Evolutionary conservation across 2,113 vertebrate genomes (phyloP), one percentile per base, ranked within the genome.

Genomic region (Electrona antarctica): DNA sequence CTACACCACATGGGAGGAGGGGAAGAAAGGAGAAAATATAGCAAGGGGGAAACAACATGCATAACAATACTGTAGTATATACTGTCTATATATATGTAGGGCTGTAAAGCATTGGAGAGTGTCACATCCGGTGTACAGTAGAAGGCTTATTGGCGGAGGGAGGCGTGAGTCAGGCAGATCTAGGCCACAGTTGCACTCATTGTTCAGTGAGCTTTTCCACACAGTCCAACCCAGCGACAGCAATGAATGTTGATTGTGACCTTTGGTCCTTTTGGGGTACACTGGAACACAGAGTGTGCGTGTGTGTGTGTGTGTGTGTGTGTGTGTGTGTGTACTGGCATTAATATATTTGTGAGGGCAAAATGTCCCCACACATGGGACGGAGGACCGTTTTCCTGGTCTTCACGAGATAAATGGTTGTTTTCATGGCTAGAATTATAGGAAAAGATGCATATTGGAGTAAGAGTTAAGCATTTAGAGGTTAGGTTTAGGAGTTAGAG

Each of bases 231-330:
- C 97, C 97, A 99, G 97, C 96, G 97, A 99, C 97, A 98, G 97
- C 97, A 99, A 99, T 99, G 97, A 99, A 99, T 99, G 97, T 98
- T 98, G 95, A 98, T 97, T 97, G 96, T 98, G 96, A 96, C 97
- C 96, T 97, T 97, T 95, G 88, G 83, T 89, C 70, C 82, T 85
- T 76, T 81, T 78, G 64, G 76, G 79, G 66, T 78, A 73, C 82
- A 80, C 75, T 77, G 82, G 80, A 87, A 86, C 33, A 85, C 78
- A 84, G 67, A 84, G 80, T 49, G 29, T 68, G 67, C 74, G 63
- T 73, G 74, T 85, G 57, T 77, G 74, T 64, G 69, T 21, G 8
- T 55, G 57, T 57, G 49, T n/a, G 64, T 50, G 13, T 69, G 6
- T 12, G 7, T 68, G 29, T 58, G 3, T 3, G 45, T 8, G 3